Conservation (phyloP, 2,113 vertebrate species). For the Oncorhynchus kisutch region DNA sequence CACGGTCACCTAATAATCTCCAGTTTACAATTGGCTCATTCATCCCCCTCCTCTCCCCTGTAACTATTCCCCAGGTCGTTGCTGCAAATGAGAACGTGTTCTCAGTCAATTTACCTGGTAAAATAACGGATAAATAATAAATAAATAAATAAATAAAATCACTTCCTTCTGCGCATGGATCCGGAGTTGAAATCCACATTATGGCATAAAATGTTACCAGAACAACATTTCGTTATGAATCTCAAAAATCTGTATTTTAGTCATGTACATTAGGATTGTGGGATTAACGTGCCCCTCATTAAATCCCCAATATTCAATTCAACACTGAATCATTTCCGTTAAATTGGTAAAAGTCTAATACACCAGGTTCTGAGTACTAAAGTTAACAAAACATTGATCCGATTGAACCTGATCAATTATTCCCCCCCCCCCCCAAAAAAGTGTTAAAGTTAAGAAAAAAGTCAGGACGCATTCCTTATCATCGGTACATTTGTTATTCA, state of each 20-base stretch:
- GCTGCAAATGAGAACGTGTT: no score
- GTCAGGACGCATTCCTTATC: not conserved
- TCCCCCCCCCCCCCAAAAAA: not conserved
- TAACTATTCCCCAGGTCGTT: no score
- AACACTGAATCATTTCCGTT: not conserved
- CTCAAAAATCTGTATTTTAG: not conserved
- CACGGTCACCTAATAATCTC: no score
- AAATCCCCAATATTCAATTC: not conserved
- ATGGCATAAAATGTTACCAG: not conserved
- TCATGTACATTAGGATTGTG: not conserved
- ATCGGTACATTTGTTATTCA: not conserved
- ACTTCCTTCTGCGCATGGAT: constrained; percentile 81
- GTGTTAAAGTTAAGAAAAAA: not conserved
- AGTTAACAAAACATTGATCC: not conserved
- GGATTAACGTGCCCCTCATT: not conserved
- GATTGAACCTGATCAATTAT: not conserved
- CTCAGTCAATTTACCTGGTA: no score
- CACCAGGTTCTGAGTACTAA: not conserved
- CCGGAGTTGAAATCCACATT: constrained; percentile 47
- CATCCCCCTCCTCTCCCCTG: no score
- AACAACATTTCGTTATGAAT: not conserved
- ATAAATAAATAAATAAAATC: constrained; percentile 30
- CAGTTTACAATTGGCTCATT: no score
- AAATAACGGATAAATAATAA: no score
- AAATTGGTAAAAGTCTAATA: not conserved